Percentiles rank a stretch among this genome's conserved stretches.
Conservation (phyloP, 2,888 invertebrate species). For the Hesperia comma region DNA sequence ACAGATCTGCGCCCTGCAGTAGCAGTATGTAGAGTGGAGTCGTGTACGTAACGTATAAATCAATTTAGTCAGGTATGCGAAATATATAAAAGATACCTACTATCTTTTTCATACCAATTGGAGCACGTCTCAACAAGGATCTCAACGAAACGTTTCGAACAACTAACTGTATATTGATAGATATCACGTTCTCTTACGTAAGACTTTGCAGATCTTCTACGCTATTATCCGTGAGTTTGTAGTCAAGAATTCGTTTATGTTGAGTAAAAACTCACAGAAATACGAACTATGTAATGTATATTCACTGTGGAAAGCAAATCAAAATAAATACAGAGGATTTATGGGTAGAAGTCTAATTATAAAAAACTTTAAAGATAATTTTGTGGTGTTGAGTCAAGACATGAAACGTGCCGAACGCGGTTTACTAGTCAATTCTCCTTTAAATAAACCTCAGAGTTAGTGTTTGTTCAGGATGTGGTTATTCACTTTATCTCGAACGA, state of each 20-base stretch:
- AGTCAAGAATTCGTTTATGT: too few relatives aligned
- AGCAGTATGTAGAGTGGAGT: too few relatives aligned
- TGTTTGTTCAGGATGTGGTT: conserved; percentile 36
- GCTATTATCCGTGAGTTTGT: not conserved
- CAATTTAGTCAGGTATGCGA: too few relatives aligned
- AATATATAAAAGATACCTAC: not conserved
- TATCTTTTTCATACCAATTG: conserved; percentile 23
- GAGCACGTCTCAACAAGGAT: conserved; percentile 18
- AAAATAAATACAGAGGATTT: conserved; percentile 11
- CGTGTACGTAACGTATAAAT: too few relatives aligned
- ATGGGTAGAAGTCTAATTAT: conserved; percentile 18
- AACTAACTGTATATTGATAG: conserved; percentile 23
- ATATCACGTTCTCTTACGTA: conserved; percentile 29
- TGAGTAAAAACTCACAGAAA: too few relatives aligned
- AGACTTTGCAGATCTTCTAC: conserved; percentile 17
- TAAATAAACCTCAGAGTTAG: conserved; percentile 30
- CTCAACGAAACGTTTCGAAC: not conserved
- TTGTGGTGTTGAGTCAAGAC: conserved; percentile 26
- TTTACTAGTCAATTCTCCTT: conserved; percentile 33
- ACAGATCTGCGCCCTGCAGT: too few relatives aligned
- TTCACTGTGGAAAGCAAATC: not conserved
- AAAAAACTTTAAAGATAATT: conserved; percentile 17
- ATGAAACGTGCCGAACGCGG: conserved; percentile 35
- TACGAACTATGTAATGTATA: too few relatives aligned
- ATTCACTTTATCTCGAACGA: conserved; percentile 33